These are phyloP conservation scores for Trididemnum miniatum DNA, from an alignment of 23 tunicate species.

Conservation along the genomic window DNA sequence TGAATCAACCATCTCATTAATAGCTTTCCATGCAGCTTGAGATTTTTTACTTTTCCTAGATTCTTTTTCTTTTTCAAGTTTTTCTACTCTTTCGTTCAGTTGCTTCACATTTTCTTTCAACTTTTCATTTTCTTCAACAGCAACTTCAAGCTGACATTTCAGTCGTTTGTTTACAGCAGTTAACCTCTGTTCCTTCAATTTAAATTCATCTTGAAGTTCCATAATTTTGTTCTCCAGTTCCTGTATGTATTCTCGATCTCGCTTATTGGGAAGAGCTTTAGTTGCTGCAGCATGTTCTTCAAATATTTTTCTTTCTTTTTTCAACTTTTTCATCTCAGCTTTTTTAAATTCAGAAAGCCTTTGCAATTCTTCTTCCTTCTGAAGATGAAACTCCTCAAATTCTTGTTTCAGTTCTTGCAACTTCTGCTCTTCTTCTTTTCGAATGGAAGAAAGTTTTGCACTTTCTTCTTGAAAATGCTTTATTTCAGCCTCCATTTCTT, in stretches of 20 bases:
- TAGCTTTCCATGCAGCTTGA: constrained; percentile 79
- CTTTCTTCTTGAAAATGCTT: constrained; percentile 71
- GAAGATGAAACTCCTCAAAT: constrained; percentile 60
- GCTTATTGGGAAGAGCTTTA: constrained; percentile 60
- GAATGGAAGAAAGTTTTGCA: constrained; percentile 33
- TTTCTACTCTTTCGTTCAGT: constrained; percentile 37
- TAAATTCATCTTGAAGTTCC: constrained; percentile 52
- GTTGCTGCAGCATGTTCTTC: constrained; percentile 74
- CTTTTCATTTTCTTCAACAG: constrained; percentile 54
- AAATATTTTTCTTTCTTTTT: constrained; percentile 84
- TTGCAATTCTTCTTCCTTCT: constrained; percentile 66
- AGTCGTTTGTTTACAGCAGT: constrained; percentile 68
- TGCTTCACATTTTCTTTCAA: constrained; percentile 55
- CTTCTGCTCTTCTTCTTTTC: constrained; percentile 69
- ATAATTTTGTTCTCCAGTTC: constrained; percentile 58
- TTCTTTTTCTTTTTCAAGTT: constrained; percentile 45
- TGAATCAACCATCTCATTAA: constrained; percentile 87
- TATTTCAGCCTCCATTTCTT: constrained; percentile 83
- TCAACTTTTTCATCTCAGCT: constrained; percentile 70
- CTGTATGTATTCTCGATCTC: constrained; percentile 61
- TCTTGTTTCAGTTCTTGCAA: constrained; percentile 44
- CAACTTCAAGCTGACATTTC: constrained; percentile 54
- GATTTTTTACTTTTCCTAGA: constrained; percentile 41
- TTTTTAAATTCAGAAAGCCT: constrained; percentile 69
- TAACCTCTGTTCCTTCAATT: constrained; percentile 75